Base-by-base conservation (phyloP, 2,797 vertebrate species). In the Ambastaia sidthimunki region DNA sequence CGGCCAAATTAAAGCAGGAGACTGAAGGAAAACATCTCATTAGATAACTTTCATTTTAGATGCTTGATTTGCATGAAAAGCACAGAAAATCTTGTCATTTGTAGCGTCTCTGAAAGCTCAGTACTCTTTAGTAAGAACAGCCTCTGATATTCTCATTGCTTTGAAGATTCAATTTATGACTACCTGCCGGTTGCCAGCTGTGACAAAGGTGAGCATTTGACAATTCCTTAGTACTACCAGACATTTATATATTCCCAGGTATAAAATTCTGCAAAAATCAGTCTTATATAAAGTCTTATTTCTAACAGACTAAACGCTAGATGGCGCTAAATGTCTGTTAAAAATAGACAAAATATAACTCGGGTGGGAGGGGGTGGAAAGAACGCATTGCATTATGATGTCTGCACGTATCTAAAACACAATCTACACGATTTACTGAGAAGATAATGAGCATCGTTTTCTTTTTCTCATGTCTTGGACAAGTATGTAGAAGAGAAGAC, bases 21-120 rank as follows among this genome's bases (percentile, higher is more conserved):
- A 82, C 47, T 28, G 67, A 55, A 72, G 71, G 59, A 80, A 83
- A 84, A 82, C 70, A 80, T 55, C 57, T 75, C 76, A 74, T 84
- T 78, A 80, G 71, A 85, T 85, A 71, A 81, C 71, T 63, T 75
- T 76, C 50, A 70, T 70, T 73, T 57, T 54, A 34, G 41, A n/a
- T 52, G 1, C 16, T 72, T 73, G 70, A 72, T 84, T 48, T 65
- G 52, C 62, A 78, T 62, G 72, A 85, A 62, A 74, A 70, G 67
- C 72, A 70, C 10, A 13, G 28, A 59, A 34, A 76, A 81, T 71
- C 54, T 23, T 59, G 69, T 71, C 65, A 74, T 76, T 47, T 71
- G 34, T 28, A 28, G 21, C 15, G 71, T 52, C n/a, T 65, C 44
- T 57, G 80, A 68, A 78, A 69, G 63, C 57, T 79, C 71, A 67